These are phyloP conservation scores for Acipenser oxyrinchus DNA, from an alignment of 2,797 vertebrate genomes.

Conservation along the genomic window DNA sequence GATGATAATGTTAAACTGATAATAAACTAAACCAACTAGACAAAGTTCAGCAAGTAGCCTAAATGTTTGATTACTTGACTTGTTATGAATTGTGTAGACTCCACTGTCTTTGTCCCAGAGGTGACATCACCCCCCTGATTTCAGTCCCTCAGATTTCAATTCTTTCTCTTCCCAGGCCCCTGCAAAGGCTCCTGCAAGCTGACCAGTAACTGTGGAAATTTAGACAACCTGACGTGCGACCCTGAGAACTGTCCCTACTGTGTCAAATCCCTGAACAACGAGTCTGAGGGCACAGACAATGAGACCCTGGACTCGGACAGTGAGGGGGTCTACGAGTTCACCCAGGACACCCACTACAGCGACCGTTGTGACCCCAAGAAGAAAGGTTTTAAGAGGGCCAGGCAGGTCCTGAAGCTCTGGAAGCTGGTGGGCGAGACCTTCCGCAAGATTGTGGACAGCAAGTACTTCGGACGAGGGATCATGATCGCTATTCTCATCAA, in stretches of 20 bases:
- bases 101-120: too few species aligned
- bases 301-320: constrained; percentile 82
- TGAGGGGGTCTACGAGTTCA: constrained; percentile 84
- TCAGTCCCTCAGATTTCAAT: constrained; percentile 7
- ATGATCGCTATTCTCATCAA: constrained; percentile 88
- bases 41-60: too few species aligned
- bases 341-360: constrained; percentile 72
- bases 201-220: constrained; percentile 64
- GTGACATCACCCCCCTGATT: constrained; percentile 4
- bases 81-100: too few species aligned
- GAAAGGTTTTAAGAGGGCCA: constrained; percentile 44
- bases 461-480: constrained; percentile 81
- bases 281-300: constrained; percentile 64
- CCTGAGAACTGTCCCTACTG: constrained; percentile 87
- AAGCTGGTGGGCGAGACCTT: constrained; percentile 85
- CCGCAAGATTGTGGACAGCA: constrained; percentile 82
- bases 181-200: constrained; percentile 75
- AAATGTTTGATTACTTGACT: too few species aligned
- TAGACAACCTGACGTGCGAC: constrained; percentile 66
- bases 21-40: too few species aligned
- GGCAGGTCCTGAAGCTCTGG: constrained; percentile 72
- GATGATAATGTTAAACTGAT: too few species aligned
- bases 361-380: constrained; percentile 66
- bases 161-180: constrained; percentile 38
- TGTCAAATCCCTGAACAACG: constrained; percentile 56